Evolutionary conservation across 2,888 invertebrate species (phyloP).

Genomic region (Ichneumoninae sp.): DNA sequence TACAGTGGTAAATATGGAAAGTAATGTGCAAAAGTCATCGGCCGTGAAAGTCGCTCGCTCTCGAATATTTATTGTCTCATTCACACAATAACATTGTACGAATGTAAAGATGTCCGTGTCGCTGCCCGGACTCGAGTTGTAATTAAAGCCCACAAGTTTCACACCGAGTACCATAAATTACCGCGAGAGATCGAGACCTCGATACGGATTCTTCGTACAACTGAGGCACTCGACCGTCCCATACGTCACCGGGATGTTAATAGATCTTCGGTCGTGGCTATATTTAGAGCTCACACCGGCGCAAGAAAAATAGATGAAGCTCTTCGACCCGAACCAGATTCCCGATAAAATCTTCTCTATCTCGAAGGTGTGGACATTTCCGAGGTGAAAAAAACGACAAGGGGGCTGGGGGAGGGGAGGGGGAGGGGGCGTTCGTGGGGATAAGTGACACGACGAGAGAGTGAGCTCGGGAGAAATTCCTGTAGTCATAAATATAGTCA

Average conservation of each 20-base stretch:
- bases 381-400: constrained; percentile 20
- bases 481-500: constrained; percentile 77
- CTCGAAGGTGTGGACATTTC: constrained; percentile 44
- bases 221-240: constrained; percentile 16
- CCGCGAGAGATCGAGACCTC: constrained; percentile 36
- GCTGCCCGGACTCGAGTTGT: background rate
- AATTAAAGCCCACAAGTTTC: background rate
- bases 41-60: background rate
- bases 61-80: background rate
- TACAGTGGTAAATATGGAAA: background rate
- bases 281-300: constrained; percentile 12
- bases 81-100: background rate
- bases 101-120: background rate
- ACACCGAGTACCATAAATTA: constrained; percentile 3
- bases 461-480: constrained; percentile 36
- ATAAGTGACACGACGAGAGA: constrained; percentile 27
- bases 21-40: background rate
- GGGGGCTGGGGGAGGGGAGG: background rate
- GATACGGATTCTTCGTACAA: constrained; percentile 29
- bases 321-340: constrained; percentile 58
- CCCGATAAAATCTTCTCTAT: constrained; percentile 55
- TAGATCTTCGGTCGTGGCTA: constrained; percentile 46
- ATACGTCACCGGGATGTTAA: constrained; percentile 53
- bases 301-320: constrained; percentile 32
- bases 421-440: background rate